phyloP scores from a whole-genome alignment of 2,888 invertebrate genomes.

The Diplolepis rosae region DNA sequence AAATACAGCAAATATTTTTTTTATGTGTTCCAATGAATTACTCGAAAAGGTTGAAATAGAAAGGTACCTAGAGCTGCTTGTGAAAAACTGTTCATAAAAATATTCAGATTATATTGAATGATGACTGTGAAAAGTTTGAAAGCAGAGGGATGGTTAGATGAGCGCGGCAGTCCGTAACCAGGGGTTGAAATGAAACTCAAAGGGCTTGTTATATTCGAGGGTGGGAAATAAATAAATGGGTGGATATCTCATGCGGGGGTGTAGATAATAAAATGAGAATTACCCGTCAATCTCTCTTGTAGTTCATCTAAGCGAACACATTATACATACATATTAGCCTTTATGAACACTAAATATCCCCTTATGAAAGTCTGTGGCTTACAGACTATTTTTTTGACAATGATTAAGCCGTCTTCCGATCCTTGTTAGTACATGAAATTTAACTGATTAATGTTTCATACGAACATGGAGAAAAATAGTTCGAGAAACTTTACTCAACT shows the following conservation, averaged over 20 bases:
- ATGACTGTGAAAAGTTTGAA: slow-evolving; percentile 45
- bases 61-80: not conserved
- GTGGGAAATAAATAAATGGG: slow-evolving; percentile 17
- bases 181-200: slow-evolving; percentile 57
- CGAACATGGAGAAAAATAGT: too few relatives aligned
- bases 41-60: too few relatives aligned
- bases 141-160: slow-evolving; percentile 40
- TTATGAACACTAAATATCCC: slow-evolving; percentile 17
- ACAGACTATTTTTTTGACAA: not conserved
- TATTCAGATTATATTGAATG: slow-evolving; percentile 5
- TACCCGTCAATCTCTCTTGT: slow-evolving; percentile 35
- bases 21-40: too few relatives aligned
- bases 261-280: slow-evolving; percentile 54
- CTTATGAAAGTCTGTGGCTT: not conserved
- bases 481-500: too few relatives aligned
- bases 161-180: slow-evolving; percentile 57
- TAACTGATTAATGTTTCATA: too few relatives aligned
- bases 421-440: too few relatives aligned
- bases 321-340: slow-evolving; percentile 15
- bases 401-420: not conserved
- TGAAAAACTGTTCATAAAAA: not conserved
- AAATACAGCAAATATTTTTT: not conserved
- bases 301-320: slow-evolving; percentile 36
- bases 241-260: slow-evolving; percentile 35
- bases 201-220: slow-evolving; percentile 47